Evolutionary conservation across 2,113 vertebrate genomes (phyloP).

Genomic region (Leucosticte australis): DNA sequence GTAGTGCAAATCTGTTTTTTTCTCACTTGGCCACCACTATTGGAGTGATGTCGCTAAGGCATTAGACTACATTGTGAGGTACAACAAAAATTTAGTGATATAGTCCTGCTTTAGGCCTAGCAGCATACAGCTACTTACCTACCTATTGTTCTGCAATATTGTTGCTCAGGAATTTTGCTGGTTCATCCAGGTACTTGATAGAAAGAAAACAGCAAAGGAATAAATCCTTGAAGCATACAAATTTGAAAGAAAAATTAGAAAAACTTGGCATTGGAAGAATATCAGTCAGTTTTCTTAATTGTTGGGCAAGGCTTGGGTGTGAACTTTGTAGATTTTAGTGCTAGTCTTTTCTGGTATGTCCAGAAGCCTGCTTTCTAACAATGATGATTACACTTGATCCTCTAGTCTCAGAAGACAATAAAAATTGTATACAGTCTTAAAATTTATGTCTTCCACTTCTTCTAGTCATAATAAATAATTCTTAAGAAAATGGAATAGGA

Average conservation of each 20-base stretch:
- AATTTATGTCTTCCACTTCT: not conserved
- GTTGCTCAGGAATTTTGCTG: not conserved
- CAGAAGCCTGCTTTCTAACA: not conserved
- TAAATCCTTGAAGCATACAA: not conserved
- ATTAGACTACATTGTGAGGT: not conserved
- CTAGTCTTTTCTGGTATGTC: not conserved
- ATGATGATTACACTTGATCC: accelerated
- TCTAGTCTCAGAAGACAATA: not conserved
- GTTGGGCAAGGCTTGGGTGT: not conserved
- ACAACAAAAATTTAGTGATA: not conserved
- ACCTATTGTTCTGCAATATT: not conserved
- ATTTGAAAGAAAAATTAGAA: not conserved
- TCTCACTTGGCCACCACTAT: not conserved
- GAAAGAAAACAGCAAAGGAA: not conserved
- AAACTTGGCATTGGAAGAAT: not conserved
- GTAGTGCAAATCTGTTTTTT: not conserved
- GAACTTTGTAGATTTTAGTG: not conserved
- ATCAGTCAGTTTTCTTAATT: not conserved
- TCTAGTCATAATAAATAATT: not conserved
- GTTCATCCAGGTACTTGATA: not conserved
- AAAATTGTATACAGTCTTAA: not conserved
- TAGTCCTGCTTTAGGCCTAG: not conserved
- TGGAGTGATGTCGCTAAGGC: not conserved
- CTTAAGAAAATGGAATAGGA: not conserved
- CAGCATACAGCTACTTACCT: not conserved